phyloP scores from a whole-genome alignment of 2,113 vertebrate genomes.

The Ochotona princeps region DNA sequence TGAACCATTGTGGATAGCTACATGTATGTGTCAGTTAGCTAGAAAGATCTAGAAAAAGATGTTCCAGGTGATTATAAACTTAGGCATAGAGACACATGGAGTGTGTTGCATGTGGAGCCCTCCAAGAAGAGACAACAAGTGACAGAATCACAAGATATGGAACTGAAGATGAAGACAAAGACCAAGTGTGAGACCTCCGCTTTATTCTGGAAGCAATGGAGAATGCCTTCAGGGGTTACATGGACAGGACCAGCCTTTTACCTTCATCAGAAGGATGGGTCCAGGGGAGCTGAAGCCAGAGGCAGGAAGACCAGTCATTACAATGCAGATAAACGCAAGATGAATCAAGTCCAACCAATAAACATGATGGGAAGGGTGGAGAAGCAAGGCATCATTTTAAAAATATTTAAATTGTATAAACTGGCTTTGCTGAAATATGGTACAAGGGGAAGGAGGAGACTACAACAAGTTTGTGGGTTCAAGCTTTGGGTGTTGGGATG shows the following conservation, averaged over 20 bases:
- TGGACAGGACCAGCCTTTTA: too few species aligned
- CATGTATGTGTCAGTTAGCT: neutral
- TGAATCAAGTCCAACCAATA: neutral
- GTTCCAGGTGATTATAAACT: neutral
- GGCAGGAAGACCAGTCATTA: neutral
- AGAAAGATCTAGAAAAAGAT: neutral
- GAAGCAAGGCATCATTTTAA: neutral
- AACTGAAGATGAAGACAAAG: neutral
- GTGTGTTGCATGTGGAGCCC: neutral
- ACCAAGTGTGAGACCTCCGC: neutral
- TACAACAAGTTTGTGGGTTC: neutral
- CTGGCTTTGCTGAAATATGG: neutral
- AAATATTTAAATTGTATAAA: neutral
- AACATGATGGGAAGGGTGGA: neutral
- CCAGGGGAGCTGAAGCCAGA: neutral
- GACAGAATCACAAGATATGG: neutral
- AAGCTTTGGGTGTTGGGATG: neutral
- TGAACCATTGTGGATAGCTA: neutral
- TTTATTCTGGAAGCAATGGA: neutral
- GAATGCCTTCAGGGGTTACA: neutral
- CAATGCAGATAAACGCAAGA: neutral
- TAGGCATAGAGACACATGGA: neutral
- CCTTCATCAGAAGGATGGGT: neutral
- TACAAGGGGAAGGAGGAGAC: neutral
- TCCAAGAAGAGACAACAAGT: neutral